Percentiles rank a stretch among this genome's conserved stretches.
These are phyloP conservation scores for Ficedula albicollis DNA, from an alignment of 2,797 vertebrate species.

Conservation along the genomic window DNA sequence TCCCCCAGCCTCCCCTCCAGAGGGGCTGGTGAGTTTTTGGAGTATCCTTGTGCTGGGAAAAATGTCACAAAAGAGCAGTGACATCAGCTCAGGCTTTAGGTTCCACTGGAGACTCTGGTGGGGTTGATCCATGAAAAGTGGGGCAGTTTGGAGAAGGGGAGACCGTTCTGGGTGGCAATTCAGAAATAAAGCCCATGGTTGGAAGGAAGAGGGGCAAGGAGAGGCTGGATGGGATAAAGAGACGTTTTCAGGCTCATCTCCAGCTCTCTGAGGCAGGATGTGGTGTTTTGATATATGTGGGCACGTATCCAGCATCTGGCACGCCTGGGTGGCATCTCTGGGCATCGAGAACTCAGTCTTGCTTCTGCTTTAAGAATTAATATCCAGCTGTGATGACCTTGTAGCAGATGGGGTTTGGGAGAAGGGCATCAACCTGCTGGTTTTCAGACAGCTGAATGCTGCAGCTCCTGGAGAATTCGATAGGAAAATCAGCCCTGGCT, in stretches of 20 bases:
- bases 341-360: background rate
- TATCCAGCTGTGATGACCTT: background rate
- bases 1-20: fast-evolving
- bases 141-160: fast-evolving
- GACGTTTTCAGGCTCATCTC: background rate
- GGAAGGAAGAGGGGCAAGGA: background rate
- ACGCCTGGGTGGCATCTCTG: background rate
- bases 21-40: background rate
- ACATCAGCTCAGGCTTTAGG: background rate
- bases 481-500: background rate
- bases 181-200: background rate
- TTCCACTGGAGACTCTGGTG: background rate
- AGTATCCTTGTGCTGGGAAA: background rate
- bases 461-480: background rate
- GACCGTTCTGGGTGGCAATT: background rate
- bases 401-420: background rate
- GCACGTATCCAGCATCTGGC: background rate
- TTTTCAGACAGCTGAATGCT: background rate
- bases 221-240: background rate
- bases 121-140: background rate
- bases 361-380: background rate
- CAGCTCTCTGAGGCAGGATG: background rate
- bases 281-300: background rate
- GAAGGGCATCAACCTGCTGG: background rate
- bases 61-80: background rate